Conservation (phyloP, 2,797 vertebrate species). For the Cirrhinus molitorella region DNA sequence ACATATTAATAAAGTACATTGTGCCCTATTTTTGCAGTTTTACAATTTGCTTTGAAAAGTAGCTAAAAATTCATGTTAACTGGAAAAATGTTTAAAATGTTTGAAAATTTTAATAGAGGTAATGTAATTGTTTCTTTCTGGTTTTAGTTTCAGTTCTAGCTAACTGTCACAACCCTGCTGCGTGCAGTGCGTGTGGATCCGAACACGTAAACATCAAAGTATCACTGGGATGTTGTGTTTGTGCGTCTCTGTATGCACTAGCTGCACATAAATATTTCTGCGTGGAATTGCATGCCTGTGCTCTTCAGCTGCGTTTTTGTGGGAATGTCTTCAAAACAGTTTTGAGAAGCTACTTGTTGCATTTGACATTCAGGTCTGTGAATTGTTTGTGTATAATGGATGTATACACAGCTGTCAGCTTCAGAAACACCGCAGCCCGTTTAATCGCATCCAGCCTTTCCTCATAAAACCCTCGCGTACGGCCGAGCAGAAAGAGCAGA, state of each 20-base stretch:
- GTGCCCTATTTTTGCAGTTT: neutral
- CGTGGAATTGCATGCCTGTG: constrained; percentile 2
- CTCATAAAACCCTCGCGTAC: neutral
- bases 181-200: neutral
- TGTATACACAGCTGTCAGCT: constrained; percentile 39
- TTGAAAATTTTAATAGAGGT: no score
- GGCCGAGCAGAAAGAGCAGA: neutral
- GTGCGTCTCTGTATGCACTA: neutral
- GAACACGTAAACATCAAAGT: neutral
- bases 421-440: neutral
- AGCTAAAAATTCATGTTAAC: neutral
- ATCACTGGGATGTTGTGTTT: constrained; percentile 17
- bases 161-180: neutral
- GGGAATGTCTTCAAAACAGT: constrained; percentile 25
- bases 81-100: no score
- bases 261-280: constrained; percentile 33
- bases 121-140: no score
- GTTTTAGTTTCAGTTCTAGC: no score
- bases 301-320: constrained; percentile 25
- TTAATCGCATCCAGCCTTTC: constrained; percentile 19
- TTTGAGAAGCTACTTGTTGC: constrained; percentile 27
- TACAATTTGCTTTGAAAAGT: neutral
- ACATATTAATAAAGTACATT: neutral
- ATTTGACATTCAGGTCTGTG: neutral
- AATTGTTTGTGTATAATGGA: constrained; percentile 33